Evolutionary conservation across 53 echinoderm and acorn worm species (phyloP).

Genomic region (Zoroaster sp.): DNA sequence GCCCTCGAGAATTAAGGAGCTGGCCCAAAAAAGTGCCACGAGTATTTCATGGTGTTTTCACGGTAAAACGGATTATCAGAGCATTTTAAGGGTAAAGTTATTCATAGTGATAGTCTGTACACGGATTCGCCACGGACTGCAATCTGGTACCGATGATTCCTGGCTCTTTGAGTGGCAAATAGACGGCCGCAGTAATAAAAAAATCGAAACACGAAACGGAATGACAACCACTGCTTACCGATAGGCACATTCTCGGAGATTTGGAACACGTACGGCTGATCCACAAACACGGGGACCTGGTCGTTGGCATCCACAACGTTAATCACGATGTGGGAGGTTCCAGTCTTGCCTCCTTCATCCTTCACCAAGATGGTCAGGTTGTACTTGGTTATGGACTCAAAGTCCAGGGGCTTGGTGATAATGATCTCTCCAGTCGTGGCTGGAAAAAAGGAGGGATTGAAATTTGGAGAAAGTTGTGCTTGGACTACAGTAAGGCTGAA

Average conservation of each 20-base stretch:
- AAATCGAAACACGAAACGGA: background rate
- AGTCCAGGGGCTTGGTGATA: constrained; percentile 56
- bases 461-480: too few relatives aligned
- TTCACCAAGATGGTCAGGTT: constrained; percentile 66
- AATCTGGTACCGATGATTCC: background rate
- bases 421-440: constrained; percentile 67
- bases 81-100: too few relatives aligned
- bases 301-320: constrained; percentile 74
- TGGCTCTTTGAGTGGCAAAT: too few relatives aligned
- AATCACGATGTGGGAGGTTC: constrained; percentile 66
- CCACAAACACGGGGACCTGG: constrained; percentile 65
- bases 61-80: too few relatives aligned
- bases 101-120: too few relatives aligned
- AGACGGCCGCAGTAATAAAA: background rate
- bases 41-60: too few relatives aligned
- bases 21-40: background rate
- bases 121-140: too few relatives aligned
- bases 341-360: constrained; percentile 62
- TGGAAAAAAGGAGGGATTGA: background rate
- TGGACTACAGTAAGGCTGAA: too few relatives aligned
- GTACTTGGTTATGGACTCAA: constrained; percentile 60
- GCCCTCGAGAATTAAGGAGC: too few relatives aligned
- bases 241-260: constrained; percentile 64
- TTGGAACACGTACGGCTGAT: constrained; percentile 63
- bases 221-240: background rate